Evolutionary conservation across 2,113 vertebrate species (phyloP).

Genomic region (Rana temporaria): DNA sequence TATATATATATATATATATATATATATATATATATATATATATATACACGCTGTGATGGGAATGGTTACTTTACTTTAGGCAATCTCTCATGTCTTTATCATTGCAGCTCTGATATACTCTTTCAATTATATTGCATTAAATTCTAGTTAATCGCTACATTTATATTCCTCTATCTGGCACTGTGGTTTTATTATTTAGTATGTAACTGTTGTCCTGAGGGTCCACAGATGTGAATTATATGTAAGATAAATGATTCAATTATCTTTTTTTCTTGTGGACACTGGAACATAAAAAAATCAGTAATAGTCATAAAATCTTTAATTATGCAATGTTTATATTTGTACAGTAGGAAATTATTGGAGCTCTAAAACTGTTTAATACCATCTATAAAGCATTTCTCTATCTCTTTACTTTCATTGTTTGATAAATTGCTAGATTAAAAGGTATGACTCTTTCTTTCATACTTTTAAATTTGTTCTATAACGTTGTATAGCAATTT

Average conservation of each 20-base stretch:
- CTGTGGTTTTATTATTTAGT: neutral
- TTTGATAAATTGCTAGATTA: neutral
- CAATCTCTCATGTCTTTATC: neutral
- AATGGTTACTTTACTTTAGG: neutral
- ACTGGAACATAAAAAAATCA: slow-evolving; percentile 1
- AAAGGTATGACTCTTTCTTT: neutral
- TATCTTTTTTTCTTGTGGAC: slow-evolving; percentile 28
- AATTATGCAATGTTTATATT: slow-evolving; percentile 37
- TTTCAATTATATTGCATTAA: neutral
- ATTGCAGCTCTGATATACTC: neutral
- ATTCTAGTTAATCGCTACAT: neutral
- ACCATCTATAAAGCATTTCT: slow-evolving; percentile 18
- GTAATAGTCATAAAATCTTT: slow-evolving; percentile 22
- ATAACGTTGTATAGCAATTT: neutral
- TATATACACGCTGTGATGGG: too few species aligned
- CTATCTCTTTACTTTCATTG: slow-evolving; percentile 12
- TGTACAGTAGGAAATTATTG: slow-evolving; percentile 39
- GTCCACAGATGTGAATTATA: slow-evolving; percentile 29
- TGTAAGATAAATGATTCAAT: slow-evolving; percentile 12
- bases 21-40: too few species aligned
- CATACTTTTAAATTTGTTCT: neutral
- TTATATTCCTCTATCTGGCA: slow-evolving; percentile 9
- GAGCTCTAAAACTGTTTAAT: slow-evolving; percentile 25
- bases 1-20: too few species aligned
- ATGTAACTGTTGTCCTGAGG: slow-evolving; percentile 5